Evolutionary conservation across 2,113 vertebrate genomes (phyloP), one percentile per base, ranked within the genome.

Genomic region (Dromaius novaehollandiae): DNA sequence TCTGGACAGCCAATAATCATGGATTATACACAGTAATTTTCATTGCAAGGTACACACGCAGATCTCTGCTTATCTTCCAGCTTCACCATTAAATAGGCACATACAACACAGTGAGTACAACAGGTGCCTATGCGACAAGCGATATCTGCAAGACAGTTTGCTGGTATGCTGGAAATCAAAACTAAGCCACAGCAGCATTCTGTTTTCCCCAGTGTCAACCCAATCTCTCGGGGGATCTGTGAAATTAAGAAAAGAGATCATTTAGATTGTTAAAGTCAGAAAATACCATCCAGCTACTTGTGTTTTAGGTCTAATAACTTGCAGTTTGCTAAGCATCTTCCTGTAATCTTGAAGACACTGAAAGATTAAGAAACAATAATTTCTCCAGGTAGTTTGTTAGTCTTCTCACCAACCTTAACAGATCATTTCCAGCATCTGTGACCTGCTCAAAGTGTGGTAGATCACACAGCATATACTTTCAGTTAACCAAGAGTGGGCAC

Each of bases 21-120:
- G 7, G 36, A 13, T 38, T 58, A 55, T 26, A 61, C 7, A 10
- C 30, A 0, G 0, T 50, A 13, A 75, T 61, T 6, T 10, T 22
- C 48, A 42, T 51, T 65, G 19, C 61, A 26, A 61, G 26, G 25
- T 68, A 83, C 75, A 34, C 38, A 5, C 13, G 46, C 18, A 9
- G 9, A 30, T 16, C 58, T 61, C 42, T 3, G 10, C 83, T 42
- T 17, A 48, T 20, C 51, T 84, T 44, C 69, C 74, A 58, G 89
- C 53, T 84, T 21, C 42, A 58, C 38, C 1, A 1, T 36, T 4
- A 53, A 10, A 38, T 13, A 75, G 53, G 28, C 19, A 28, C 40
- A 30, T 1, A 42, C 34, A 60, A 2, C 60, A 26, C 6, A 1
- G 19, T 16, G 40, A 73, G n/a, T 58, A 44, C 4, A 50, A 38